phyloP scores from a whole-genome alignment of 1,140 invertebrate genomes.

The Neotoxoptera formosana region DNA sequence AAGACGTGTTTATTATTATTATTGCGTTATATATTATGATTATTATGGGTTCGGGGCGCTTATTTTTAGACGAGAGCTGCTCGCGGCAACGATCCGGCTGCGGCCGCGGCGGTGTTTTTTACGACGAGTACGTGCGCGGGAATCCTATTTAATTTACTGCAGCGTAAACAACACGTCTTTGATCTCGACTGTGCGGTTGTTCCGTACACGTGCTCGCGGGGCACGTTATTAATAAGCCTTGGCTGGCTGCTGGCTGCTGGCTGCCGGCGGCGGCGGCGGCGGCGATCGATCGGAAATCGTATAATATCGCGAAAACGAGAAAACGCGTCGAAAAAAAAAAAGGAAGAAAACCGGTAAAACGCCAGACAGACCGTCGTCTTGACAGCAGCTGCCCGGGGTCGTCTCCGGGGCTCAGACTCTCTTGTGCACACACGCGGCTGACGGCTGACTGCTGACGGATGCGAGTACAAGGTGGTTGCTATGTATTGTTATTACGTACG shows the following conservation, averaged over 20 bases:
- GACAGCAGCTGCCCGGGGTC: background rate
- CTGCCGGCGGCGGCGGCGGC: background rate
- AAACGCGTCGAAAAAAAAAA: background rate
- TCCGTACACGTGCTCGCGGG: background rate
- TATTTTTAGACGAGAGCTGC: background rate
- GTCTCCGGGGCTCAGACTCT: background rate
- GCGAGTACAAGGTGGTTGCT: background rate
- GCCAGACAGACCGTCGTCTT: background rate
- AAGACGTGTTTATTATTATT: constrained; percentile 8
- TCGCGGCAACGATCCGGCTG: background rate
- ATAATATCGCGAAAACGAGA: background rate
- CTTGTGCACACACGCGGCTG: background rate
- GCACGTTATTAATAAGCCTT: constrained; percentile 4
- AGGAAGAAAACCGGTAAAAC: background rate
- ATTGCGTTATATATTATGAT: too few species aligned
- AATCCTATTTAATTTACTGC: background rate
- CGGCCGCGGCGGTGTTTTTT: background rate
- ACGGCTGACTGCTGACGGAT: too few species aligned
- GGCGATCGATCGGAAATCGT: background rate
- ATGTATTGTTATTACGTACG: background rate
- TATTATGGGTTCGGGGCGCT: background rate
- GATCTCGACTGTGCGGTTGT: background rate
- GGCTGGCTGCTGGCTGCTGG: background rate
- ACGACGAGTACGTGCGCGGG: background rate
- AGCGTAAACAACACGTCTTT: background rate